Evolutionary conservation across 2,113 vertebrate species (phyloP).

Genomic region (Machaerirhynchus nigripectus): DNA sequence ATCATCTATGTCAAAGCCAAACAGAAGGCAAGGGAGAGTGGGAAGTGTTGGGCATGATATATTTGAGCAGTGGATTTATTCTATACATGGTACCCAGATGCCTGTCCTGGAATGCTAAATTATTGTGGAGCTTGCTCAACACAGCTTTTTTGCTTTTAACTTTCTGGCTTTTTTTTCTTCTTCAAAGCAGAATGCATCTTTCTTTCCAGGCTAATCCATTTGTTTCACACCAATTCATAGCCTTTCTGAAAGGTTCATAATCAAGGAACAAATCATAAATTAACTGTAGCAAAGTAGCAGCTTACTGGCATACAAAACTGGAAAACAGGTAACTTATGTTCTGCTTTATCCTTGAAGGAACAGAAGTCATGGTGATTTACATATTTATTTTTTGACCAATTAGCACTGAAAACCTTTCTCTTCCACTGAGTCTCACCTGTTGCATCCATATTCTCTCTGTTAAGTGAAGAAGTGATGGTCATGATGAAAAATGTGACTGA

Average conservation of each 20-base stretch:
- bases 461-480: not conserved
- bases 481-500: not conserved
- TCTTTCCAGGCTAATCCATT: not conserved
- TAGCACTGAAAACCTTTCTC: not conserved
- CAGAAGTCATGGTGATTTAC: not conserved
- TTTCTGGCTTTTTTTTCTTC: not conserved
- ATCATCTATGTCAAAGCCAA: not conserved
- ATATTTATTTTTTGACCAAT: not conserved
- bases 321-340: not conserved
- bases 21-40: not conserved
- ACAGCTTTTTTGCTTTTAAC: not conserved
- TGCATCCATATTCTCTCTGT: not conserved
- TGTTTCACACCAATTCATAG: not conserved
- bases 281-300: not conserved
- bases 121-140: not conserved
- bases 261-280: slow-evolving; percentile 9
- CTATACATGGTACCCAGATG: not conserved
- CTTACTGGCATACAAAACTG: not conserved
- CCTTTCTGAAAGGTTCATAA: not conserved
- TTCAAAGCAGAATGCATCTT: not conserved
- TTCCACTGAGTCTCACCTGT: not conserved
- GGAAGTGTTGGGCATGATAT: not conserved
- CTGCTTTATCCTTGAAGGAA: not conserved
- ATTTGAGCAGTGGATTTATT: not conserved
- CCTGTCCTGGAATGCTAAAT: not conserved